Evolutionary conservation across 2,113 vertebrate genomes (phyloP).

Genomic region (Gavialis gangeticus): DNA sequence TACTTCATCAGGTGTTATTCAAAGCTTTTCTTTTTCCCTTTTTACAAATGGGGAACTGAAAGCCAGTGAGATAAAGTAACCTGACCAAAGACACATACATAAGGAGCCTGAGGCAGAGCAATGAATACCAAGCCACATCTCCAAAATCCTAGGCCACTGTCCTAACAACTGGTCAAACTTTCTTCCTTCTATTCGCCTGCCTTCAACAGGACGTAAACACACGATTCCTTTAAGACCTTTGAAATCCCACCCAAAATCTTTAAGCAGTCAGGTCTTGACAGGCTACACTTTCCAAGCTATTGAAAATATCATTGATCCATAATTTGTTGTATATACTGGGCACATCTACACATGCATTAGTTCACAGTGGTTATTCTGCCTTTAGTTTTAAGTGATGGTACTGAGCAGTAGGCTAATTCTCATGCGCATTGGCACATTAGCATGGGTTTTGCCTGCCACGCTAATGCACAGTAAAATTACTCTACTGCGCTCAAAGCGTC

Average conservation of each 20-base stretch:
- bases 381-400: no score
- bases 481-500: no score
- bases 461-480: no score
- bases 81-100: not conserved
- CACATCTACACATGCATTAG: no score
- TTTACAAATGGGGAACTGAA: not conserved
- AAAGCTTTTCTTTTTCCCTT: not conserved
- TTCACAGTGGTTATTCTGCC: no score
- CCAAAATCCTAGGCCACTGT: no score
- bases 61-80: not conserved
- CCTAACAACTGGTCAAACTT: not conserved
- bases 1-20: no score
- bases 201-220: not conserved
- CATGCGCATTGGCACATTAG: no score
- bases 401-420: no score
- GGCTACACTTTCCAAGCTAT: not conserved
- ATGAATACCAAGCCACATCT: not conserved
- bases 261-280: not conserved
- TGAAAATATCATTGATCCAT: not conserved
- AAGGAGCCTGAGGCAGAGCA: not conserved
- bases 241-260: not conserved
- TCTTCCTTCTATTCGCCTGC: not conserved
- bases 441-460: no score
- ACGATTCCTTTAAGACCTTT: not conserved
- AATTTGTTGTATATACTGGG: not conserved